Evolutionary conservation across 2,888 invertebrate species (phyloP).

Genomic region (Theretra japonica): DNA sequence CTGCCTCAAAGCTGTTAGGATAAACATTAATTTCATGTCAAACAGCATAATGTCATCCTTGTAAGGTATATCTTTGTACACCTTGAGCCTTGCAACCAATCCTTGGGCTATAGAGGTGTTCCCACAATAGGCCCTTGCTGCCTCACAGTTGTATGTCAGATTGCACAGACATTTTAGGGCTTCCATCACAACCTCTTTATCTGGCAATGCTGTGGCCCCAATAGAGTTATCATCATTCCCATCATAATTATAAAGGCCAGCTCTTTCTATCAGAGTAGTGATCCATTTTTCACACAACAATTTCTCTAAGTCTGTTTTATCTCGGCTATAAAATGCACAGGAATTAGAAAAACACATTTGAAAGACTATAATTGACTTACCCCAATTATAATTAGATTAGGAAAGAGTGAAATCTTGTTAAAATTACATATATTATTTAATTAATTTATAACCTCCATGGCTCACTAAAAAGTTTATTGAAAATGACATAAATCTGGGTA

Average conservation of each 20-base stretch:
- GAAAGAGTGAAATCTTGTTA: neutral
- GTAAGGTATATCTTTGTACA: slow-evolving; percentile 86
- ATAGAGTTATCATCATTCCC: slow-evolving; percentile 64
- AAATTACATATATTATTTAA: too few species aligned
- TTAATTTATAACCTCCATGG: too few species aligned
- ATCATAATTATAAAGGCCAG: slow-evolving; percentile 84
- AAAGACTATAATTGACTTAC: neutral
- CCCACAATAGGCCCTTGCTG: slow-evolving; percentile 72
- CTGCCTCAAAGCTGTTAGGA: slow-evolving; percentile 92
- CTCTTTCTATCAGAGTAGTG: slow-evolving; percentile 87
- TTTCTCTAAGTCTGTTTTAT: slow-evolving; percentile 89
- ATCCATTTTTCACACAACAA: slow-evolving; percentile 89
- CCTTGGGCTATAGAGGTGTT: slow-evolving; percentile 88
- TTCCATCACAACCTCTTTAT: slow-evolving; percentile 87
- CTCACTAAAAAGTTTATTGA: too few species aligned
- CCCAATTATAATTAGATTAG: neutral
- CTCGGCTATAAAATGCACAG: slow-evolving; percentile 86
- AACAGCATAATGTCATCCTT: slow-evolving; percentile 91
- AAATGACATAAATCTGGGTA: too few species aligned
- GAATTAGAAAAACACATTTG: neutral
- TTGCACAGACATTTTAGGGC: slow-evolving; percentile 96
- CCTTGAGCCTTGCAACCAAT: slow-evolving; percentile 88
- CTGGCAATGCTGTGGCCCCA: slow-evolving; percentile 64
- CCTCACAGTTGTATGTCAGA: slow-evolving; percentile 89
- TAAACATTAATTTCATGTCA: slow-evolving; percentile 94